phyloP scores from a whole-genome alignment of 2,113 vertebrate genomes.

The Hoplias malabaricus region DNA sequence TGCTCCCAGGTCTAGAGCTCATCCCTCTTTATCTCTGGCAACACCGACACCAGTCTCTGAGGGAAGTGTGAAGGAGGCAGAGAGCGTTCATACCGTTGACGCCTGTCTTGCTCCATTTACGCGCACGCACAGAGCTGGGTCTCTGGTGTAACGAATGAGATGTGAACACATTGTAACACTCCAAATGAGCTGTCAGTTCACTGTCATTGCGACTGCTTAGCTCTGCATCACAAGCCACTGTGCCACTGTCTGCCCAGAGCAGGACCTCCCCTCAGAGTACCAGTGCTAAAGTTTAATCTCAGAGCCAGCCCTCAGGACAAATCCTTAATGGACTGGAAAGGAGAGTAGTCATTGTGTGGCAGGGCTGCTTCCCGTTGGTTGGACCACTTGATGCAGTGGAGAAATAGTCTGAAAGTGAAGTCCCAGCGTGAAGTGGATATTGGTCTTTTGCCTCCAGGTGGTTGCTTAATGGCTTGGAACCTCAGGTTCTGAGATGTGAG shows the following conservation, averaged over 20 bases:
- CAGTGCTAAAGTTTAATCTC: background rate
- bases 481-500: background rate
- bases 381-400: background rate
- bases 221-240: background rate
- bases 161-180: background rate
- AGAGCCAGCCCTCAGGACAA: background rate
- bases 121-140: background rate
- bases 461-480: background rate
- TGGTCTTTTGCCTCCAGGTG: constrained; percentile 1
- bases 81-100: background rate
- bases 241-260: background rate
- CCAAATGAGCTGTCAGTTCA: constrained; percentile 11
- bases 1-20: background rate
- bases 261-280: background rate
- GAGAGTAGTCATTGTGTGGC: constrained; percentile 1
- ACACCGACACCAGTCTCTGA: background rate
- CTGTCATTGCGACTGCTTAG: background rate
- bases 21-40: background rate
- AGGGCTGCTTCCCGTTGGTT: background rate
- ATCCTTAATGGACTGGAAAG: background rate
- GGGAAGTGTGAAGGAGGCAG: background rate
- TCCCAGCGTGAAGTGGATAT: background rate
- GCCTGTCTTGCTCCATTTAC: constrained; percentile 15
- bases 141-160: background rate
- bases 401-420: background rate